A percentile compares a stretch with the other conserved stretches of the same genome.
Conservation (phyloP, 2,888 invertebrate genomes). For the Stenodema calcarata region DNA sequence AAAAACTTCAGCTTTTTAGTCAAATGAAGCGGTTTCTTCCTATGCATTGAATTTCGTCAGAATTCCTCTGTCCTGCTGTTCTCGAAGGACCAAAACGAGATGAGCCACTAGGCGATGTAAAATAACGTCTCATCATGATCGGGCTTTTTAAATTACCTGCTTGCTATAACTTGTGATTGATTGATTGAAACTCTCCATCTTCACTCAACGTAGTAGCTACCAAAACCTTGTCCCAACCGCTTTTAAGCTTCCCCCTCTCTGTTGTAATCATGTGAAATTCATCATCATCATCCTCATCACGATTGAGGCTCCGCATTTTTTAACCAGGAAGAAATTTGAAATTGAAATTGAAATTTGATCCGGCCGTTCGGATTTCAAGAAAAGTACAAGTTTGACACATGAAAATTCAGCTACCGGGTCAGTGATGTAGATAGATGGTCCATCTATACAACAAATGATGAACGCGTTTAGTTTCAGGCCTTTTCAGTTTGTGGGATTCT, state of each 20-base stretch:
- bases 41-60: neutral
- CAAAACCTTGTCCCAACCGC: neutral
- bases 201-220: neutral
- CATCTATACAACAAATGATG: no score
- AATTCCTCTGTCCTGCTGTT: neutral
- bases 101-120: neutral
- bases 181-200: slow-evolving; percentile 5
- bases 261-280: neutral
- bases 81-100: neutral
- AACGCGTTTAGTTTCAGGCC: no score
- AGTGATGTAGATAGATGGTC: no score
- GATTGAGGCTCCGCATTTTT: neutral
- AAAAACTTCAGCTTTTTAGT: no score
- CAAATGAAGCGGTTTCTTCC: no score
- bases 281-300: neutral
- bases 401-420: no score
- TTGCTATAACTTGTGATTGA: slow-evolving; percentile 16
- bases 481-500: no score
- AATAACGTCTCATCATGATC: slow-evolving; percentile 9
- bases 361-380: no score
- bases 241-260: neutral
- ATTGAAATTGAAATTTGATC: neutral
- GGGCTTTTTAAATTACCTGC: slow-evolving; percentile 3
- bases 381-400: no score
- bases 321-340: neutral